Percentiles rank a stretch among this genome's conserved stretches.
Conservation (phyloP, 2,888 invertebrate genomes). For the Mesoligia furuncula region DNA sequence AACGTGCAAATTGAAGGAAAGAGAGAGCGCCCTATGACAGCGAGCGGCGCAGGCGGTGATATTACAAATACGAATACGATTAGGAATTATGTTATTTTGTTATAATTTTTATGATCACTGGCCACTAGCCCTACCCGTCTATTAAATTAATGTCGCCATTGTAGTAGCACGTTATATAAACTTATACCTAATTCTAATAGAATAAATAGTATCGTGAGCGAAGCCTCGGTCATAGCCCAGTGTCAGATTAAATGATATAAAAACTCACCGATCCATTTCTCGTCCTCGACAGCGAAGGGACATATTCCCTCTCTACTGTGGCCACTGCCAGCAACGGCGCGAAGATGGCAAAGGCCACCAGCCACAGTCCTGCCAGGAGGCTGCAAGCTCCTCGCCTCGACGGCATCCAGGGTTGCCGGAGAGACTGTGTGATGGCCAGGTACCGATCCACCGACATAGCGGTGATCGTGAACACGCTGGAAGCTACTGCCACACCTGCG, state of each 20-base stretch:
- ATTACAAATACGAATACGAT: too few species aligned
- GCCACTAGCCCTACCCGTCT: too few species aligned
- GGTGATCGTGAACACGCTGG: slow-evolving; percentile 95
- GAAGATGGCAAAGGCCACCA: slow-evolving; percentile 92
- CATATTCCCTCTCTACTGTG: slow-evolving; percentile 82
- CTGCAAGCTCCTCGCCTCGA: slow-evolving; percentile 92
- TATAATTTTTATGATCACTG: too few species aligned
- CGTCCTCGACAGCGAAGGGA: slow-evolving; percentile 79
- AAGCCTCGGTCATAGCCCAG: too few species aligned
- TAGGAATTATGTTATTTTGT: too few species aligned
- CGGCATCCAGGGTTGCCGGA: slow-evolving; percentile 93
- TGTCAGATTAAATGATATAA: neutral
- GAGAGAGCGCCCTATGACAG: too few species aligned
- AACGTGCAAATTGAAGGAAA: too few species aligned
- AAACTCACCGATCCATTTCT: slow-evolving; percentile 82
- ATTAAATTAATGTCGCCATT: too few species aligned
- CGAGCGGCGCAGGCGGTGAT: too few species aligned
- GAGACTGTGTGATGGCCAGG: slow-evolving; percentile 93
- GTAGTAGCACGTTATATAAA: neutral
- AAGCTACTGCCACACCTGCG: slow-evolving; percentile 94
- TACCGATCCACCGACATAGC: slow-evolving; percentile 95
- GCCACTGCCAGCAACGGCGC: slow-evolving; percentile 91
- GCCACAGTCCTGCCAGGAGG: slow-evolving; percentile 92
- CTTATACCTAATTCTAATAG: neutral
- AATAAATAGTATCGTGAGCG: neutral